Percentiles rank a stretch among this genome's conserved stretches.
These are phyloP conservation scores for Drosophila merina DNA, from an alignment of 2,888 invertebrate genomes.

Conservation along the genomic window DNA sequence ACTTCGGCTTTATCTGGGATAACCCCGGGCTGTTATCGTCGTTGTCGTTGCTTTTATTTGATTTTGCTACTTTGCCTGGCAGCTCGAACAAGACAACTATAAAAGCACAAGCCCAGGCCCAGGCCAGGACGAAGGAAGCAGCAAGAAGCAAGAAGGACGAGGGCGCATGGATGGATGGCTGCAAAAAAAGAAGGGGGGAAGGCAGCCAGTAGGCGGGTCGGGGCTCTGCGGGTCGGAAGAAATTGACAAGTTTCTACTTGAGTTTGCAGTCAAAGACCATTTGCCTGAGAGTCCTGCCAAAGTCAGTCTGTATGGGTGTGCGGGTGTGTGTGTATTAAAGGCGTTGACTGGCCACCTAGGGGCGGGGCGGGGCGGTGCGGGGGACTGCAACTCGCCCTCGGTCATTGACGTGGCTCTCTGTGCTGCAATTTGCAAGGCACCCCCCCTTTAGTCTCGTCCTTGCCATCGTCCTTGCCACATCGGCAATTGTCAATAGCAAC, in stretches of 20 bases:
- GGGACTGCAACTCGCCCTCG: slow-evolving; percentile 46
- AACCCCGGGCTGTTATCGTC: slow-evolving; percentile 1
- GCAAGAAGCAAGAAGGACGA: background rate
- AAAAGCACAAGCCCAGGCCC: slow-evolving; percentile 58
- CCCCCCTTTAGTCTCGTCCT: slow-evolving; percentile 3
- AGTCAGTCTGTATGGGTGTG: slow-evolving; percentile 2
- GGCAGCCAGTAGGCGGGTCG: background rate
- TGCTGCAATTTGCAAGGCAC: slow-evolving; percentile 65
- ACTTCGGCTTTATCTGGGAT: slow-evolving; percentile 27
- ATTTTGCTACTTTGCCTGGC: slow-evolving; percentile 52
- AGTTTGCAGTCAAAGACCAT: slow-evolving; percentile 74
- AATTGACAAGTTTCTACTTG: slow-evolving; percentile 76
- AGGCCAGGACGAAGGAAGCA: background rate
- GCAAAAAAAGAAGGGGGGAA: background rate
- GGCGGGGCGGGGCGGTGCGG: background rate
- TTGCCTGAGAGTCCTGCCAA: slow-evolving; percentile 36
- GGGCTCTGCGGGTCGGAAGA: slow-evolving; percentile 46
- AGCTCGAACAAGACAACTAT: slow-evolving; percentile 62
- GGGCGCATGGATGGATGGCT: slow-evolving; percentile 11
- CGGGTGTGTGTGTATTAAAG: slow-evolving; percentile 26
- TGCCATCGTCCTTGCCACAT: background rate
- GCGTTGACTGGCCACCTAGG: slow-evolving; percentile 52
- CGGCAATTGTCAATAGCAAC: slow-evolving; percentile 72
- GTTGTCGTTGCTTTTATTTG: slow-evolving; percentile 42
- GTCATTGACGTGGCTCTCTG: slow-evolving; percentile 71